phyloP scores from a whole-genome alignment of 2,113 vertebrate genomes.

The Electrona antarctica region DNA sequence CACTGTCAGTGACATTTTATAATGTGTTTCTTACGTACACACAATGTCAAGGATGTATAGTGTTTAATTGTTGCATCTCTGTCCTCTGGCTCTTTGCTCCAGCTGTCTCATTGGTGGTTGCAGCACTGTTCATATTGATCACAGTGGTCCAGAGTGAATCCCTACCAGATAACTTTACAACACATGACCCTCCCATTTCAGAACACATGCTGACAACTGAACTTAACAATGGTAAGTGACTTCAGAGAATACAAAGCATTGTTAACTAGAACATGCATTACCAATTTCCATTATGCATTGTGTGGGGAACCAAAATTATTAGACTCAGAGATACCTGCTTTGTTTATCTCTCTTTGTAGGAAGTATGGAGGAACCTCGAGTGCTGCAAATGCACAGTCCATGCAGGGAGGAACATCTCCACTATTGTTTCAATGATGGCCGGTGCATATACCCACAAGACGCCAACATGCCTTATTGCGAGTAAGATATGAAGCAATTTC shows the following conservation, averaged over 20 bases:
- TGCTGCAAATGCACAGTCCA: slow-evolving; percentile 27
- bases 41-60: neutral
- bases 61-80: neutral
- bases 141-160: slow-evolving; percentile 17
- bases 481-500: slow-evolving; percentile 49
- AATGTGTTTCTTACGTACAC: too few species aligned
- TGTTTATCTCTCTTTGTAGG: slow-evolving; percentile 41
- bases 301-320: neutral
- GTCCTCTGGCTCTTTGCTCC: neutral
- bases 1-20: too few species aligned
- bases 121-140: slow-evolving; percentile 44
- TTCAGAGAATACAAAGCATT: neutral
- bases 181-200: neutral
- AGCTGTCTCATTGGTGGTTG: slow-evolving; percentile 28
- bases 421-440: slow-evolving; percentile 68
- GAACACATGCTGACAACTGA: slow-evolving; percentile 10
- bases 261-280: neutral
- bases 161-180: neutral
- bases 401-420: slow-evolving; percentile 49
- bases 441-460: slow-evolving; percentile 71
- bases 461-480: slow-evolving; percentile 61
- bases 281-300: neutral
- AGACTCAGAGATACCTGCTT: neutral
- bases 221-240: slow-evolving; percentile 49
- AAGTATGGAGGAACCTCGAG: slow-evolving; percentile 24